Evolutionary conservation across 2,113 vertebrate species (phyloP), one percentile per base, ranked within the genome.

Genomic region (Baryphthengus martii): DNA sequence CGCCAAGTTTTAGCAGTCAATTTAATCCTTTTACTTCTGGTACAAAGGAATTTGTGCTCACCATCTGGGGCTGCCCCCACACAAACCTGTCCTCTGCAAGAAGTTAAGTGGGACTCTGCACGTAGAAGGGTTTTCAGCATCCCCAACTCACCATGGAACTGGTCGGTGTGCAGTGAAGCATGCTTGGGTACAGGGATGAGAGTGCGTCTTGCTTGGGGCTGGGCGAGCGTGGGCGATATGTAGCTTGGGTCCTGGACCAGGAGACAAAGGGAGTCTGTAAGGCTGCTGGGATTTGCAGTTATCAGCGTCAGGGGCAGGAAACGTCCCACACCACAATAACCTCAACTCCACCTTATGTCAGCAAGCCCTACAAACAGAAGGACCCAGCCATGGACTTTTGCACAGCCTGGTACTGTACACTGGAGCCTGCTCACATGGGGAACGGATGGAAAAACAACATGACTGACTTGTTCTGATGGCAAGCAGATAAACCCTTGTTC

Each of bases 301-400:
- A 98, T 98, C 98, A 85, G 97, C 40, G 68, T 88, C 88, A 47
- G 61, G 95, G 97, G 97, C 85, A 90, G 97, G 97, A 97, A 96
- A 88, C 44, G 68, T 95, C 92, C 94, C 91, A 65, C 95, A 96
- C 93, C 92, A 93, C 96, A 97, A 97, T 97, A 97, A 96, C 90
- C 94, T 90, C 37, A 92, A 68, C 98, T 97, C 98, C 99, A 96
- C 99, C 99, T 98, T 99, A 97, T 98, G 99, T 98, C 99, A 99
- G 99, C 97, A 99, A 96, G 93, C 76, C 97, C 95, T 95, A 98
- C 98, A 98, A 99, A 99, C 98, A 97, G 95, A 95, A 94, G 97
- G 97, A 95, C 89, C 92, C n/a, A 12, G 88, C 96, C 52, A 2
- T 13, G 11, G 94, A 93, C 98, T 98, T 96, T 98, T 95, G 98